Percentiles rank a stretch among this genome's conserved stretches.
Conservation (phyloP, 1,140 invertebrate genomes). For the Leptinotarsa texana region DNA sequence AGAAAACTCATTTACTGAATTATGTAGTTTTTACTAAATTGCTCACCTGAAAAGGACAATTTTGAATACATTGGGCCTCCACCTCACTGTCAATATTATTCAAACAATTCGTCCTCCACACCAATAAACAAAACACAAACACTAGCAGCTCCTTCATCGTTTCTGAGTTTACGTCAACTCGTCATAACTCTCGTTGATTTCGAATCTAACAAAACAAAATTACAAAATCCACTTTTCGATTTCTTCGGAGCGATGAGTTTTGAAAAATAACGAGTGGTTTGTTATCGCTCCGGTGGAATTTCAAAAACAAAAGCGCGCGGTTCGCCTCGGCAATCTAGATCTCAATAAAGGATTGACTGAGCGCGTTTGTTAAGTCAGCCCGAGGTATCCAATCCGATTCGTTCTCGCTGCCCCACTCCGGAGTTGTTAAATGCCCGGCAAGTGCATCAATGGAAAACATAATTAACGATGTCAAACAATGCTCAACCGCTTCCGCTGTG, state of each 20-base stretch:
- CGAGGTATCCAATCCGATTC: background rate
- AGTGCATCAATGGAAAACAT: slow-evolving; percentile 21
- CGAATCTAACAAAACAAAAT: no score
- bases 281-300: background rate
- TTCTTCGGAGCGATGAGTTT: no score
- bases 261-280: no score
- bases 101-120: slow-evolving; percentile 16
- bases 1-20: no score
- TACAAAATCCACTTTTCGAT: no score
- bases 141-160: slow-evolving; percentile 10
- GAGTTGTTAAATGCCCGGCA: slow-evolving; percentile 21
- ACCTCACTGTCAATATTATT: slow-evolving; percentile 16
- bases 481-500: slow-evolving; percentile 17
- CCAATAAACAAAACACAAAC: slow-evolving; percentile 9
- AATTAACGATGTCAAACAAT: slow-evolving; percentile 27
- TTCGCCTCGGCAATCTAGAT: slow-evolving; percentile 10
- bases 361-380: background rate
- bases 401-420: slow-evolving; percentile 9
- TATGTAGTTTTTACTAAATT: background rate
- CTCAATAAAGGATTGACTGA: slow-evolving; percentile 19
- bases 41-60: slow-evolving; percentile 12
- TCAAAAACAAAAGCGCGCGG: slow-evolving; percentile 16
- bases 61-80: slow-evolving; percentile 11
- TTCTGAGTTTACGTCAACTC: no score
- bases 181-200: no score